Conservation (phyloP, 2,888 invertebrate genomes). For the Hesperia comma region DNA sequence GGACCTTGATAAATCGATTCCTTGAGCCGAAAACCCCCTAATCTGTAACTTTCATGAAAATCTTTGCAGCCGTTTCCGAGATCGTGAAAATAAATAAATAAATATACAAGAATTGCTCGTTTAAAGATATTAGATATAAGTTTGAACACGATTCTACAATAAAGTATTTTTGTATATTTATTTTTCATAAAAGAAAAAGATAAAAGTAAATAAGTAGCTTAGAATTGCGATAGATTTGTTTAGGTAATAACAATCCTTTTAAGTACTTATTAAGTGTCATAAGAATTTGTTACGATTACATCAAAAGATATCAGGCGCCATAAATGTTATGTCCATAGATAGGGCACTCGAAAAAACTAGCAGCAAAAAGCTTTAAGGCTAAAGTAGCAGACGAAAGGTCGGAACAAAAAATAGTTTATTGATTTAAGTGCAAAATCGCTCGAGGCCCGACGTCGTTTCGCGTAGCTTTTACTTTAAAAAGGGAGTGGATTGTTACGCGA, state of each 20-base stretch:
- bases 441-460: constrained; percentile 50
- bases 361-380: constrained; percentile 74
- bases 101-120: too few species aligned
- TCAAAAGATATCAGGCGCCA: constrained; percentile 69
- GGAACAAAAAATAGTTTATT: constrained; percentile 66
- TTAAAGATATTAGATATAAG: too few species aligned
- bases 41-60: too few species aligned
- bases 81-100: too few species aligned
- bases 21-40: too few species aligned
- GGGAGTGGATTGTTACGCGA: constrained; percentile 63
- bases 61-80: too few species aligned
- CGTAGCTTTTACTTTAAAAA: constrained; percentile 59
- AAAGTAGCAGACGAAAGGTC: constrained; percentile 73
- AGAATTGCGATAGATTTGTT: constrained; percentile 67
- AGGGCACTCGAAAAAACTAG: constrained; percentile 74
- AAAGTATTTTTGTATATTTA: neutral
- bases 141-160: neutral
- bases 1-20: too few species aligned
- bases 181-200: constrained; percentile 32
- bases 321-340: constrained; percentile 78
- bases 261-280: constrained; percentile 70
- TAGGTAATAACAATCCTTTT: constrained; percentile 63
- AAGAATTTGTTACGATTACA: constrained; percentile 76
- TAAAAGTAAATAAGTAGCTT: constrained; percentile 17
- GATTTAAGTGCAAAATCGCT: constrained; percentile 66